A percentile compares a stretch with the other conserved stretches of the same genome.
phyloP scores from a whole-genome alignment of 2,888 invertebrate species.

The Alviniconcha strummeri region DNA sequence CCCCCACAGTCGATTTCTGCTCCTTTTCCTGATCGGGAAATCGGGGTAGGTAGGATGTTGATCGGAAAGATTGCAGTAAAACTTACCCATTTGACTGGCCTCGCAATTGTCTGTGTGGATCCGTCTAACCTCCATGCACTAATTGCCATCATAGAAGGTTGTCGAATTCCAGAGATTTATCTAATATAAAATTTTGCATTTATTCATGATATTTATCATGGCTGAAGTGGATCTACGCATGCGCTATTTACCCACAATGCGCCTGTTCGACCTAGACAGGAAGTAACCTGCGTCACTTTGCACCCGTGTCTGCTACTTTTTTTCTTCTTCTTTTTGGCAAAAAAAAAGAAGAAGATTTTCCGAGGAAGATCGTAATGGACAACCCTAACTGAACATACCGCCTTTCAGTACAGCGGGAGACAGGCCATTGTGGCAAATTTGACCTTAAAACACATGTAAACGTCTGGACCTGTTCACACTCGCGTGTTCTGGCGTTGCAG shows the following conservation, averaged over 20 bases:
- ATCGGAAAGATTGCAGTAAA: conserved; percentile 12
- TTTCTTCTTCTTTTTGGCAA: not conserved
- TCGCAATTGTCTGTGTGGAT: conserved; percentile 19
- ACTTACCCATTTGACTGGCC: conserved; percentile 16
- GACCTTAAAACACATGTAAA: no score
- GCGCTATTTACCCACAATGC: conserved; percentile 46
- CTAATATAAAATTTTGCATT: conserved; percentile 36
- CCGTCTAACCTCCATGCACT: conserved; percentile 5
- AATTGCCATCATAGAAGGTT: conserved; percentile 18
- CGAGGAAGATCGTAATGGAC: not conserved
- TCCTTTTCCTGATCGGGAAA: conserved; percentile 26
- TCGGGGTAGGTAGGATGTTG: conserved; percentile 27
- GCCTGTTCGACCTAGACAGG: conserved; percentile 27
- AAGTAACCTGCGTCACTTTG: conserved; percentile 29
- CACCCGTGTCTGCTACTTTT: not conserved
- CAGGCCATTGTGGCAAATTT: not conserved
- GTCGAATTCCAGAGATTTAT: conserved; percentile 28
- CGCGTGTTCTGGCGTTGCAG: no score
- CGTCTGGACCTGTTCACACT: no score
- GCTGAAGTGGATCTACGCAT: conserved; percentile 47
- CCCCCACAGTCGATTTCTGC: conserved; percentile 25
- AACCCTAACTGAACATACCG: not conserved
- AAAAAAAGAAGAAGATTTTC: not conserved
- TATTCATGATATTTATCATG: conserved; percentile 48
- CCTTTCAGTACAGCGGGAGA: not conserved